Conservation (phyloP, 2,113 vertebrate genomes). For the Microtus oregoni region DNA sequence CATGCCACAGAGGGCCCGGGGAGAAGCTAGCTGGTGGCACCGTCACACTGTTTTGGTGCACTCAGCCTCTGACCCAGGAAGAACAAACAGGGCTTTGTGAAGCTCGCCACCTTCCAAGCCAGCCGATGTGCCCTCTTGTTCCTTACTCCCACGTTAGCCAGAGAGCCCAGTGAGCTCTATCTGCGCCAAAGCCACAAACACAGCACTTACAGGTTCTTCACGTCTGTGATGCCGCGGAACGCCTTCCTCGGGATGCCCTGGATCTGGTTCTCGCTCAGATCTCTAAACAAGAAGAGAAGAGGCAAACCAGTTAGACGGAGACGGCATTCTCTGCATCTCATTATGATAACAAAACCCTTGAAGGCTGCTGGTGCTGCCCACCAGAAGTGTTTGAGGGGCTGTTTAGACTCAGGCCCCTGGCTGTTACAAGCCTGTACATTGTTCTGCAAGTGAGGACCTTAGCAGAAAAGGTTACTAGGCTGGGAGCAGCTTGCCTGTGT, state of each 20-base stretch:
- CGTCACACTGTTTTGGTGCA: background rate
- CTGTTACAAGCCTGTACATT: conserved; percentile 63
- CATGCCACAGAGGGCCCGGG: background rate
- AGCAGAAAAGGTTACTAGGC: conserved; percentile 71
- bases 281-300: conserved; percentile 88
- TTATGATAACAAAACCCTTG: conserved; percentile 72
- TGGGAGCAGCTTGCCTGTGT: background rate
- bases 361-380: conserved; percentile 23
- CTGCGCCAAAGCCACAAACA: conserved; percentile 72
- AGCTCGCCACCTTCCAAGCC: background rate
- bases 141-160: background rate
- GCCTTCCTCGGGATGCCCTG: conserved; percentile 98
- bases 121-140: background rate
- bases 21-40: background rate
- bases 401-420: conserved; percentile 43
- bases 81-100: background rate
- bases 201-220: conserved; percentile 98
- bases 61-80: background rate
- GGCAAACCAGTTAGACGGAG: conserved; percentile 71
- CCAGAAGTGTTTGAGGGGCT: conserved; percentile 69
- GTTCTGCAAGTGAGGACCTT: conserved; percentile 60
- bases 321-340: conserved; percentile 75
- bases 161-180: background rate
- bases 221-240: conserved; percentile 96
- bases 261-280: conserved; percentile 99